Conservation (phyloP, 2,797 vertebrate genomes). For the Spinibarbus caldwelli region DNA sequence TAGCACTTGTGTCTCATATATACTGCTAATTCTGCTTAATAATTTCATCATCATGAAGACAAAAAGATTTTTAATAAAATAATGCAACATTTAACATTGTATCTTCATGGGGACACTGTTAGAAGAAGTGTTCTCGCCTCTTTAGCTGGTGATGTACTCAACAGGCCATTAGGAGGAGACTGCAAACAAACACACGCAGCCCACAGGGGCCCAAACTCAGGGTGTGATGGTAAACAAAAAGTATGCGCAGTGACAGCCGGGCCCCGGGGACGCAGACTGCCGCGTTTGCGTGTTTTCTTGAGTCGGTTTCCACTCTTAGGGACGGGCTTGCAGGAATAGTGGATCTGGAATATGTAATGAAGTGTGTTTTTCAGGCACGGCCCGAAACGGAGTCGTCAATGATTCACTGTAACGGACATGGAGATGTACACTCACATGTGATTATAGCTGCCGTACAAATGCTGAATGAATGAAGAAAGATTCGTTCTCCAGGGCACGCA, state of each 20-base stretch:
- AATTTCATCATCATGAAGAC: not conserved
- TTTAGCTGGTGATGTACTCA: constrained; percentile 31
- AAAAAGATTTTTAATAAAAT: not conserved
- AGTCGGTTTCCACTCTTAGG: constrained; percentile 24
- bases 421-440: constrained; percentile 3
- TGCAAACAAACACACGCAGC: constrained; percentile 40
- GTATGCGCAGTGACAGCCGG: constrained; percentile 46
- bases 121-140: not conserved
- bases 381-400: not conserved
- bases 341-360: constrained; percentile 4
- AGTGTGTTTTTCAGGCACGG: constrained; percentile 13
- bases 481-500: not conserved
- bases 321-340: not conserved
- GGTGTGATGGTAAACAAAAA: constrained; percentile 44
- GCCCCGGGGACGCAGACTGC: constrained; percentile 30
- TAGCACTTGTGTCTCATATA: not conserved
- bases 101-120: not conserved
- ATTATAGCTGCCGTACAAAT: not conserved
- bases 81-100: not conserved
- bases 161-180: constrained; percentile 26
- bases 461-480: not conserved
- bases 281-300: constrained; percentile 4
- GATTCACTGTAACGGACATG: not conserved
- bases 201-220: not conserved
- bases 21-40: not conserved